These are phyloP conservation scores for Dryococelus australis DNA, from an alignment of 2,888 invertebrate genomes.

Conservation along the genomic window DNA sequence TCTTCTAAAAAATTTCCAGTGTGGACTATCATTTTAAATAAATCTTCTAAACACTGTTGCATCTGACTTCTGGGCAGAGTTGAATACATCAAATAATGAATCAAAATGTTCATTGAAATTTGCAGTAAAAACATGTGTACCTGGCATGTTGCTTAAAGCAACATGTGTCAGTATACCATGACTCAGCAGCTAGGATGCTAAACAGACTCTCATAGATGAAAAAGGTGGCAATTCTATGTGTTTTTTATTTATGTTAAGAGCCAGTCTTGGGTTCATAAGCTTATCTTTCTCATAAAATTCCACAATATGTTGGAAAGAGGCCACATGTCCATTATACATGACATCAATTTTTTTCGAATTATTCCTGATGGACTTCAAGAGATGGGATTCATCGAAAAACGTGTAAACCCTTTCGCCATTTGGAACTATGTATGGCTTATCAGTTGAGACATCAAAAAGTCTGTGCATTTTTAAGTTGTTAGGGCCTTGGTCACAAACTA, in stretches of 20 bases:
- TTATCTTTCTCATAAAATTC: constrained; percentile 34
- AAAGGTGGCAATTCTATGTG: no score
- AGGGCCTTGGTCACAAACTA: background rate
- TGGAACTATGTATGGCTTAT: background rate
- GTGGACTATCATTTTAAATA: no score
- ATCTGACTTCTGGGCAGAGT: background rate
- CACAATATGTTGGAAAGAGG: constrained; percentile 19
- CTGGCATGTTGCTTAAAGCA: background rate
- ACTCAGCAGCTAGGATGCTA: background rate
- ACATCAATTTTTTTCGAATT: constrained; percentile 34
- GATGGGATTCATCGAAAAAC: constrained; percentile 26
- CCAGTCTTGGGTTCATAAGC: constrained; percentile 28
- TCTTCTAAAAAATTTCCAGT: no score
- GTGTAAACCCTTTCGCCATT: background rate
- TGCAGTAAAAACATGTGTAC: background rate
- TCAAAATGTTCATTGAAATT: background rate
- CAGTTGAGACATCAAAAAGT: background rate
- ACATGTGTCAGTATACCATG: constrained; percentile 1
- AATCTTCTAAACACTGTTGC: background rate
- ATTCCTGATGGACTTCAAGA: constrained; percentile 34
- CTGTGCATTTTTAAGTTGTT: background rate
- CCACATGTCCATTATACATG: background rate
- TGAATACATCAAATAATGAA: constrained; percentile 34
- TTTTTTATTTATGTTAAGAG: constrained; percentile 33
- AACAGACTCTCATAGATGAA: no score